Base-by-base conservation (phyloP, 2,888 invertebrate genomes). In the Sphaerolaimus hirsutus region DNA sequence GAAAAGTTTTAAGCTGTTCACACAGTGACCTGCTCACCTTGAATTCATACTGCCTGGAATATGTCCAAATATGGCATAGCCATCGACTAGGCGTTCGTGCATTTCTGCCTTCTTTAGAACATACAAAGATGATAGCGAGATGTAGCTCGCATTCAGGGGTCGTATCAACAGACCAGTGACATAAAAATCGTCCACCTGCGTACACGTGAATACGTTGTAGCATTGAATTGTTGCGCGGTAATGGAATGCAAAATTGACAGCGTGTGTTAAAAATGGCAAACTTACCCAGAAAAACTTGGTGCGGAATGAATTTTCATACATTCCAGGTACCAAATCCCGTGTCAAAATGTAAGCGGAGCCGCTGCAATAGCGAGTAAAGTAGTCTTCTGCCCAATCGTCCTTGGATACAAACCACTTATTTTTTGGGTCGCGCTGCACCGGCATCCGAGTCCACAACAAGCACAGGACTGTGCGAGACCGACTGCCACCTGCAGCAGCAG, bases 331-430 rank as follows among this genome's bases (percentile, higher is more conserved):
- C 14, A 64, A 55, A 49, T 65, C 64, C 2, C 53, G 47, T 23
- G 63, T 61, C 47, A 66, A 50, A n/a, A 66, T 47, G 49, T 60
- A 65, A 1, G 64, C 64, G 0, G 63, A 63, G 4, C 67, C 66
- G 2, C 65, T 65, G 52, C 67, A 67, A 53, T 67, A 67, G 29
- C 58, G 54, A 21, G 62, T 59, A 49, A 61, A 66, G 43, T 52
- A 56, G 36, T 64, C 62, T 3, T 54, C 54, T 3, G 54, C 44
- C 50, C 62, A 64, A 46, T 66, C 66, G 7, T 54, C 49, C 41
- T 53, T 52, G 1, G 65, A 57, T 2, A 47, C 43, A n/a, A 2
- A 45, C 66, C 66, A 66, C 50, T 66, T 66, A 45, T 60, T 61
- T 29, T 58, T 57, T 22, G 21, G 35, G 26, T 58, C 55, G 22